A percentile compares a stretch with the other conserved stretches of the same genome.
Conservation (phyloP, 2,888 invertebrate species). For the Harmothoe impar region DNA sequence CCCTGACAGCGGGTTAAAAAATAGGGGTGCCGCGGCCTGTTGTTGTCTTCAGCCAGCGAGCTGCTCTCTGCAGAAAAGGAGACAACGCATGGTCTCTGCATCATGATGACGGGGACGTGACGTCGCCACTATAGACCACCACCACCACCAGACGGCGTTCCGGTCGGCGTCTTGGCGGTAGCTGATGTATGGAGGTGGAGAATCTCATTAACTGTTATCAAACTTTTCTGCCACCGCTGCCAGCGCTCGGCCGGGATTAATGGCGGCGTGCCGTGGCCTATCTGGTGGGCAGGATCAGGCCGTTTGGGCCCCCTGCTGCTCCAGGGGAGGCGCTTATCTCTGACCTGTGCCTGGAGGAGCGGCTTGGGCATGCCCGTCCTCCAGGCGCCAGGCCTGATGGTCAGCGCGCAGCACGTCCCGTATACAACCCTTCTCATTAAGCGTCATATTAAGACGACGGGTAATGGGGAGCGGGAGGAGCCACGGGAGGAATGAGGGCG, state of each 20-base stretch:
- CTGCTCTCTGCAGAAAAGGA: background rate
- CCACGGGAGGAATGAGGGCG: background rate
- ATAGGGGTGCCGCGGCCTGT: background rate
- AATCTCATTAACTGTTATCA: conserved; percentile 31
- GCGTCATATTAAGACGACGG: conserved; percentile 5
- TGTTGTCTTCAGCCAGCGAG: background rate
- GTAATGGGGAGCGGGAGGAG: background rate
- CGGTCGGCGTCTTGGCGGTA: background rate
- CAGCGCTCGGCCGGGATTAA: background rate
- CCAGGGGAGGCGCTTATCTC: background rate
- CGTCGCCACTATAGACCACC: background rate
- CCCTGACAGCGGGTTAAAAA: background rate
- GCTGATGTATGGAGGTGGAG: conserved; percentile 17
- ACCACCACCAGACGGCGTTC: background rate
- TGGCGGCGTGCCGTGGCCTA: conserved; percentile 25
- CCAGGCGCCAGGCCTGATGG: background rate
- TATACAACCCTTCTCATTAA: background rate
- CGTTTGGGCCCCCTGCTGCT: background rate
- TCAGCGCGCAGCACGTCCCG: background rate
- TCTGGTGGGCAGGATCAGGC: background rate
- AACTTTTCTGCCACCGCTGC: background rate
- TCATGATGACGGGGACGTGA: background rate
- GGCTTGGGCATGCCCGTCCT: background rate
- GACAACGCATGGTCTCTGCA: background rate
- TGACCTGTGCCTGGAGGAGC: conserved; percentile 11